Evolutionary conservation across 2,797 vertebrate genomes (phyloP).

Genomic region (Scyliorhinus canicula): DNA sequence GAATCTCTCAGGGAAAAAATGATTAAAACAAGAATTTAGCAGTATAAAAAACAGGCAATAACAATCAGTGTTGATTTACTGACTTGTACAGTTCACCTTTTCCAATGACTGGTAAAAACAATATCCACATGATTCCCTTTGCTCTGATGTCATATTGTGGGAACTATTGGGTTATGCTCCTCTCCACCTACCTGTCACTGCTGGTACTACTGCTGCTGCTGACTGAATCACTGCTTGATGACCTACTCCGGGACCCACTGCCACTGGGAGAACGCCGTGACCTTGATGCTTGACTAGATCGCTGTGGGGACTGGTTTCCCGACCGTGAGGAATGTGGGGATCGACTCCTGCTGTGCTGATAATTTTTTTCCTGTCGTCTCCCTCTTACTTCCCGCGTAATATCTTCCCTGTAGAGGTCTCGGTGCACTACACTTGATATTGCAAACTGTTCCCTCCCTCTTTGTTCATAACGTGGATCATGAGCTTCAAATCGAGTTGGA

Average conservation of each 20-base stretch:
- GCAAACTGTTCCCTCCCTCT: conserved; percentile 87
- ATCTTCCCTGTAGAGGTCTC: conserved; percentile 86
- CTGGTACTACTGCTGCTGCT: conserved; percentile 98
- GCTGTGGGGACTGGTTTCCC: conserved; percentile 86
- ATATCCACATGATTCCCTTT: conserved; percentile 9
- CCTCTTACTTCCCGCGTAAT: conserved; percentile 83
- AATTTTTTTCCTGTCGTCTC: conserved; percentile 78
- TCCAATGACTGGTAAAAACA: background rate
- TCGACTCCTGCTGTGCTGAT: conserved; percentile 88
- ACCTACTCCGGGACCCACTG: conserved; percentile 83
- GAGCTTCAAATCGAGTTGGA: conserved; percentile 86
- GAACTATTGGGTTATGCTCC: conserved; percentile 23
- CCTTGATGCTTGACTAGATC: conserved; percentile 75
- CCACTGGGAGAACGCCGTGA: conserved; percentile 80
- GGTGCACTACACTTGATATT: conserved; percentile 92
- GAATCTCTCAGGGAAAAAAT: background rate
- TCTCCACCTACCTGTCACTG: conserved; percentile 81
- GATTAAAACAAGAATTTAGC: conserved; percentile 10
- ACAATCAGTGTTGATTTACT: background rate
- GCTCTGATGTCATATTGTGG: conserved; percentile 18
- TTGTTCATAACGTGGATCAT: conserved; percentile 90
- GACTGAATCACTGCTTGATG: conserved; percentile 94
- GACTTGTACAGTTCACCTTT: conserved; percentile 14
- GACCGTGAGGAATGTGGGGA: conserved; percentile 92
- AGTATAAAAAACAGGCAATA: background rate